A percentile compares a stretch with the other conserved stretches of the same genome.
phyloP scores from a whole-genome alignment of 2,113 vertebrate species.

The Patagioenas fasciata region DNA sequence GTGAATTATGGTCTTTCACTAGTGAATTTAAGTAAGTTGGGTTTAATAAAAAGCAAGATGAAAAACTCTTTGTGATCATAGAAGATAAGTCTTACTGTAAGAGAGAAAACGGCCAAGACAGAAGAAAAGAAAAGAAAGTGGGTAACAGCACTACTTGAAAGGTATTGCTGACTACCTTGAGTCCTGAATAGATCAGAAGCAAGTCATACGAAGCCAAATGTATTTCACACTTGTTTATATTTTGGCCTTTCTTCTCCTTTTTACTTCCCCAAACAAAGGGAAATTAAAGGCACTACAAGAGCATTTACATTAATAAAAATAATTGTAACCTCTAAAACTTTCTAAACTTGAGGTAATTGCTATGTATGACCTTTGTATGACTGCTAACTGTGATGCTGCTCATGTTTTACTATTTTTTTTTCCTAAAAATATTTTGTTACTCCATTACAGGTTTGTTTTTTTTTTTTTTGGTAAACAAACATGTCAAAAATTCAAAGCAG shows the following conservation, averaged over 20 bases:
- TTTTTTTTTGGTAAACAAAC: background rate
- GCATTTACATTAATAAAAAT: background rate
- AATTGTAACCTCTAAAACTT: background rate
- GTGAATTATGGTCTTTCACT: background rate
- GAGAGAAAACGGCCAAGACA: background rate
- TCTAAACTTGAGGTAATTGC: constrained; percentile 21
- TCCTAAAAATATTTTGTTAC: background rate
- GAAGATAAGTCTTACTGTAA: background rate
- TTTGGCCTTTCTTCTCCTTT: background rate
- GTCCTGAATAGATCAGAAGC: background rate
- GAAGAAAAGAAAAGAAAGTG: background rate
- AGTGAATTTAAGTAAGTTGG: background rate
- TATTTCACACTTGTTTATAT: background rate
- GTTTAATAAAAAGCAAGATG: background rate
- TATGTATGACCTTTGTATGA: constrained; percentile 3
- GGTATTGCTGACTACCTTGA: background rate
- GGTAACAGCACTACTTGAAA: background rate
- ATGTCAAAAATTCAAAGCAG: background rate
- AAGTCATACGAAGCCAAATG: background rate
- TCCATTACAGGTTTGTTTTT: background rate
- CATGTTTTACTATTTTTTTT: background rate
- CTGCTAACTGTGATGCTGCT: background rate
- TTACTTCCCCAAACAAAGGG: background rate
- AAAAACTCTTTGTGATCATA: background rate
- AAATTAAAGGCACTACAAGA: background rate